Conservation (phyloP, 2,888 invertebrate species). For the Hybos culiciformis region DNA sequence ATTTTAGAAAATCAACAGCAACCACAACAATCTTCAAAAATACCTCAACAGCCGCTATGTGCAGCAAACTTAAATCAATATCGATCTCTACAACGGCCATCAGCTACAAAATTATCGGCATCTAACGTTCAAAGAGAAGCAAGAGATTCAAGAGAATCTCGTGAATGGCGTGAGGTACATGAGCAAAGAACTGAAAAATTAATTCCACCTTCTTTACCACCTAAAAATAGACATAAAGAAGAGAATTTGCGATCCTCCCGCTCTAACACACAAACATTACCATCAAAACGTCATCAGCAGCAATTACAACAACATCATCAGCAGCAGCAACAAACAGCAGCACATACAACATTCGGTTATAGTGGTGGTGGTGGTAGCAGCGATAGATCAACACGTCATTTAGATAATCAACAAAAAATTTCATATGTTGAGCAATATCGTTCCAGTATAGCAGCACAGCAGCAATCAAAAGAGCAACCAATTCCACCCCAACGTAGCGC, state of each 20-base stretch:
- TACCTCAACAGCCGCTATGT: conserved; percentile 33
- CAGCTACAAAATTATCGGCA: conserved; percentile 12
- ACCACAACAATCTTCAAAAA: conserved; percentile 23
- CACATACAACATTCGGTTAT: conserved; percentile 25
- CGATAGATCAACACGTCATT: conserved; percentile 22
- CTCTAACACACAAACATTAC: conserved; percentile 31
- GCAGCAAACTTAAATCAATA: conserved; percentile 41
- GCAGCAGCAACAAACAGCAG: conserved; percentile 21
- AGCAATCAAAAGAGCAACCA: no score
- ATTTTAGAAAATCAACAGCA: conserved; percentile 12
- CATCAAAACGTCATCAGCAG: conserved; percentile 25
- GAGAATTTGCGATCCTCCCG: conserved; percentile 20
- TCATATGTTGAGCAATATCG: conserved; percentile 29
- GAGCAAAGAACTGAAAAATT: conserved; percentile 10
- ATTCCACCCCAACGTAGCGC: no score
- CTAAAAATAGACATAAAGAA: conserved; percentile 34
- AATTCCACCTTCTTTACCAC: conserved; percentile 32
- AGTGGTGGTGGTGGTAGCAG: conserved; percentile 24
- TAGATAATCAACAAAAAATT: conserved; percentile 15
- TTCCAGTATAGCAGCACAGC: conserved; percentile 13
- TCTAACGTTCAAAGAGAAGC: neutral
- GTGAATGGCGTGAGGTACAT: neutral
- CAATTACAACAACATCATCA: conserved; percentile 17
- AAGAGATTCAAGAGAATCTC: neutral
- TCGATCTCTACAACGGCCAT: conserved; percentile 44